phyloP scores from a whole-genome alignment of 2,113 vertebrate genomes.

The Tympanuchus pallidicinctus region DNA sequence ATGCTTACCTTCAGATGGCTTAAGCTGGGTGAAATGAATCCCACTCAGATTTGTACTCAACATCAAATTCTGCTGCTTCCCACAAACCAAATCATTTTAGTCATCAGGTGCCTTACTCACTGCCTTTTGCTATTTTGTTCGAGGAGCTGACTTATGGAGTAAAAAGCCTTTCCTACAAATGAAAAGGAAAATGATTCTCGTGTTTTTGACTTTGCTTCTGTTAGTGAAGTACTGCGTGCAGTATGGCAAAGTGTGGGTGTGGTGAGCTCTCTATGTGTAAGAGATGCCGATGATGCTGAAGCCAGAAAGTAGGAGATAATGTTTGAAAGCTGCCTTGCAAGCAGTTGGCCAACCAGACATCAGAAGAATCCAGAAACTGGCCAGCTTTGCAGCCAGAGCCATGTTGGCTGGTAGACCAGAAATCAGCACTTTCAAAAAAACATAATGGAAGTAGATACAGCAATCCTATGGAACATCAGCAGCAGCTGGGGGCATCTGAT shows the following conservation, averaged over 20 bases:
- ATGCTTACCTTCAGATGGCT: constrained; percentile 5
- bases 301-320: constrained; percentile 32
- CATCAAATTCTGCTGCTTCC: constrained; percentile 49
- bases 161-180: constrained; percentile 46
- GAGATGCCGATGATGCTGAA: constrained; percentile 64
- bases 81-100: constrained; percentile 50
- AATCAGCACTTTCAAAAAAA: neutral
- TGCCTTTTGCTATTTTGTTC: constrained; percentile 38
- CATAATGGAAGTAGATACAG: neutral
- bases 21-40: constrained; percentile 9
- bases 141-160: neutral
- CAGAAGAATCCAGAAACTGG: neutral
- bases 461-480: neutral
- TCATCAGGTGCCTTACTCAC: constrained; percentile 61
- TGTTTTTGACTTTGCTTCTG: constrained; percentile 27
- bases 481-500: neutral
- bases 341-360: neutral
- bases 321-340: constrained; percentile 29
- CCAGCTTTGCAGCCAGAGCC: neutral
- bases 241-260: constrained; percentile 54
- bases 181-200: neutral
- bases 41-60: constrained; percentile 25
- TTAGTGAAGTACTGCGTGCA: constrained; percentile 58
- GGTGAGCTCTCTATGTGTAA: constrained; percentile 70
- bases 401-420: neutral